phyloP scores from a whole-genome alignment of 2,888 invertebrate genomes.

The Autographa pulchrina region DNA sequence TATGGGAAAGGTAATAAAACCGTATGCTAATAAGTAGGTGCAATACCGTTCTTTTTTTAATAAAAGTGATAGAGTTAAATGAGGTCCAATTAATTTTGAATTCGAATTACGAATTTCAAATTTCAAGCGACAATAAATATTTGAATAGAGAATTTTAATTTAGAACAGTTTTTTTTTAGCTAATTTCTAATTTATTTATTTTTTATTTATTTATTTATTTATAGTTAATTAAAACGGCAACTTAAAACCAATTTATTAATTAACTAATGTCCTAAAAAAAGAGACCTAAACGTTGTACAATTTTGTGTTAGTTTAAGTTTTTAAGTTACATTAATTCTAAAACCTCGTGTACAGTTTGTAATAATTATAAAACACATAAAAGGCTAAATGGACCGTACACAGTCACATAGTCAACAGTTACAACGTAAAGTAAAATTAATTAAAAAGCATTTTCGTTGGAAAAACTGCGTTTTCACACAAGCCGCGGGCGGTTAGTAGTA shows the following conservation, averaged over 20 bases:
- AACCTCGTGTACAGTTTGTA: background rate
- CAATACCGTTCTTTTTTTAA: slow-evolving; percentile 28
- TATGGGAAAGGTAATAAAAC: slow-evolving; percentile 38
- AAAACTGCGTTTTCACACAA: background rate
- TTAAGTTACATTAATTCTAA: background rate
- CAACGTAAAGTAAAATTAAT: slow-evolving; percentile 4
- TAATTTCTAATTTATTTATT: no score
- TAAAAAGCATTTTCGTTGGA: background rate
- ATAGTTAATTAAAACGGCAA: no score
- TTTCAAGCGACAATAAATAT: background rate
- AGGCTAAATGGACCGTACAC: background rate
- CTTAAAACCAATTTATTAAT: no score
- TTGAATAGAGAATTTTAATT: background rate
- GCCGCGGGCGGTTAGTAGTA: slow-evolving; percentile 9
- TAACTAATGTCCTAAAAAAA: no score
- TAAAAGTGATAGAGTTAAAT: slow-evolving; percentile 3
- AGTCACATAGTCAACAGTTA: background rate
- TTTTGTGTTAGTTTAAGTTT: background rate
- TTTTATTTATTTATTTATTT: no score
- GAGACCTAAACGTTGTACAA: no score
- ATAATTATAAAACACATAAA: slow-evolving; percentile 1
- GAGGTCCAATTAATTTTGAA: background rate
- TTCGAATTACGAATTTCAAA: background rate
- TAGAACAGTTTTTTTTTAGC: background rate
- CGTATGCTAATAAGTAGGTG: slow-evolving; percentile 26